Base-by-base conservation (phyloP, 2,113 vertebrate species). In the Vidua chalybeata region DNA sequence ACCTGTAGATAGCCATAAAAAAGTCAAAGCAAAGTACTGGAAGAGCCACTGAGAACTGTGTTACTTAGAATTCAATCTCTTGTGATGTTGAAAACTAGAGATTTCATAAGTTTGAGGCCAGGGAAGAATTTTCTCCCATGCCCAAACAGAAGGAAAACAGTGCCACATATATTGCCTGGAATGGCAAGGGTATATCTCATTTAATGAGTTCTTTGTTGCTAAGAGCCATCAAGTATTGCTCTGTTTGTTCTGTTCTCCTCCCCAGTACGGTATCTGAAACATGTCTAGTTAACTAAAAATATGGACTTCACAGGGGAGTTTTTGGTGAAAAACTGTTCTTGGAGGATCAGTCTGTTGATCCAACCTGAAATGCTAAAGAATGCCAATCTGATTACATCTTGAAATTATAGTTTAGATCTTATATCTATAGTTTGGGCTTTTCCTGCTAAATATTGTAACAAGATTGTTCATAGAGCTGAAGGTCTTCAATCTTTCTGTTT, bases 231-330 rank as follows among this genome's bases (percentile, higher is more conserved):
- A 51, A 67, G 7, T 3, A 43, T 61, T 68, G 4, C 48, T 79
- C 18, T 2, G 1, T 76, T 68, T 64, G 8, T 14, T 80, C 49
- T 52, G 5, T 45, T 83, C 9, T 56, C 11, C 64, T 86, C 63
- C 10, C 19, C 78, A 30, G 10, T 37, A 30, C 11, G 8, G 7
- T 46, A 55, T 9, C 45, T 27, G 20, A 62, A 76, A 13, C 10
- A 3, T 67, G 11, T 31, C 15, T 26, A 45, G 27, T 52, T 81
- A 79, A 62, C 28, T 66, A 66, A 45, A 82, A 66, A 7, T 49
- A 26, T 4, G 3, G 10, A 16, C 17, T 67, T 82, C 14, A 8
- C 13, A 45, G 22, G 0, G 3, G 2, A 33, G 9, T 6, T 49
- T 4, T 6, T 76, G 17, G 11, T 43, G 12, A 64, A 63, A 52